These are phyloP conservation scores for Neotragus moschatus DNA, from an alignment of 2,113 vertebrate species.

Conservation along the genomic window DNA sequence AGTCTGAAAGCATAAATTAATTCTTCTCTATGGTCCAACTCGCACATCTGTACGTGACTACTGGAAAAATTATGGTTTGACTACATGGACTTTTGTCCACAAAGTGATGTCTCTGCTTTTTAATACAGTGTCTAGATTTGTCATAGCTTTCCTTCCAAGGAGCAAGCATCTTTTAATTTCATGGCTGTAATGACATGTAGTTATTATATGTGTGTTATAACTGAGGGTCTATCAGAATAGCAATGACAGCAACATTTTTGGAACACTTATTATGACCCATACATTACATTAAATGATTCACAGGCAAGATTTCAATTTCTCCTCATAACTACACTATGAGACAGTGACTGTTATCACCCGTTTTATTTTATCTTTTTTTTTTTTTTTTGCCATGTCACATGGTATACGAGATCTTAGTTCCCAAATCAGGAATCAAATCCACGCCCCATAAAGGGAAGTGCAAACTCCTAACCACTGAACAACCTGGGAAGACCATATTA, in stretches of 20 bases:
- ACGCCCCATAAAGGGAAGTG: neutral
- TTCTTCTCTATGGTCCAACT: neutral
- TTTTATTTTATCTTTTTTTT: neutral
- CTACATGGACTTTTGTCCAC: neutral
- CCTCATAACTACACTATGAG: neutral
- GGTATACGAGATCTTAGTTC: neutral
- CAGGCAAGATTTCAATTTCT: neutral
- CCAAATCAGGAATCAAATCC: neutral
- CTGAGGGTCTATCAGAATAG: neutral
- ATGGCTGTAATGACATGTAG: neutral
- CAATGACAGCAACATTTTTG: neutral
- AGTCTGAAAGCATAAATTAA: neutral
- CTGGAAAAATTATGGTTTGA: neutral
- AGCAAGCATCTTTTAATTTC: neutral
- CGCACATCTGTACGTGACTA: neutral
- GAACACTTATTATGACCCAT: neutral
- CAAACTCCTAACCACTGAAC: neutral
- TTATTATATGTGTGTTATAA: neutral
- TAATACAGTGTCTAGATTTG: neutral
- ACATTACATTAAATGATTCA: neutral
- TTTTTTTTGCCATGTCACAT: neutral
- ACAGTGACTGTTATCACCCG: neutral
- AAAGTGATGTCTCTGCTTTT: neutral
- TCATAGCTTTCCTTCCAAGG: neutral
- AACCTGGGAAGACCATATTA: neutral